Evolutionary conservation across 2,797 vertebrate species (phyloP).

Genomic region (Gobio occitaniae): DNA sequence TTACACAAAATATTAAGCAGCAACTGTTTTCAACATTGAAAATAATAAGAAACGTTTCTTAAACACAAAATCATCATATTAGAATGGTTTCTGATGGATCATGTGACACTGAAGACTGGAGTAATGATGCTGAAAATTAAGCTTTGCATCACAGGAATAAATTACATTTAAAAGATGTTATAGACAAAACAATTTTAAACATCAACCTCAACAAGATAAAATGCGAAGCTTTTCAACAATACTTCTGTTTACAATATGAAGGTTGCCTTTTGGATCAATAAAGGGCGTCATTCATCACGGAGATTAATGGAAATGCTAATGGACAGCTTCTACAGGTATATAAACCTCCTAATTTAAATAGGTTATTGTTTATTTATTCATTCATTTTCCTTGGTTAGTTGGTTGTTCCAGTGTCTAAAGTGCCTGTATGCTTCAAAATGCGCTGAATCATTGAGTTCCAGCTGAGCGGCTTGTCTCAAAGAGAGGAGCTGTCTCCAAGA

Average conservation of each 20-base stretch:
- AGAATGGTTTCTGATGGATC: background rate
- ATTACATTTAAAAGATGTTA: background rate
- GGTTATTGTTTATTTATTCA: background rate
- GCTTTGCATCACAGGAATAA: background rate
- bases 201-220: too few species aligned
- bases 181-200: too few species aligned
- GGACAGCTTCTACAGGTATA: background rate
- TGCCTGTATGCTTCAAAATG: too few species aligned
- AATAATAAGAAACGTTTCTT: too few species aligned
- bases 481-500: too few species aligned
- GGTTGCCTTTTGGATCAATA: too few species aligned
- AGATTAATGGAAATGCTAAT: background rate
- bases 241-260: too few species aligned
- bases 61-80: background rate
- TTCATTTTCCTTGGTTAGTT: background rate
- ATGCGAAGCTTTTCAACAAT: too few species aligned
- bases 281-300: background rate
- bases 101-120: background rate
- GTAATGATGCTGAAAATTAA: background rate
- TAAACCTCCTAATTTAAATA: background rate
- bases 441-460: too few species aligned
- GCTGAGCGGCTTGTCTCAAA: too few species aligned
- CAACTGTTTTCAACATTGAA: background rate
- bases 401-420: background rate
- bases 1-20: too few species aligned